Conservation (phyloP, 1,140 invertebrate species). For the Drosophila ohnishii region DNA sequence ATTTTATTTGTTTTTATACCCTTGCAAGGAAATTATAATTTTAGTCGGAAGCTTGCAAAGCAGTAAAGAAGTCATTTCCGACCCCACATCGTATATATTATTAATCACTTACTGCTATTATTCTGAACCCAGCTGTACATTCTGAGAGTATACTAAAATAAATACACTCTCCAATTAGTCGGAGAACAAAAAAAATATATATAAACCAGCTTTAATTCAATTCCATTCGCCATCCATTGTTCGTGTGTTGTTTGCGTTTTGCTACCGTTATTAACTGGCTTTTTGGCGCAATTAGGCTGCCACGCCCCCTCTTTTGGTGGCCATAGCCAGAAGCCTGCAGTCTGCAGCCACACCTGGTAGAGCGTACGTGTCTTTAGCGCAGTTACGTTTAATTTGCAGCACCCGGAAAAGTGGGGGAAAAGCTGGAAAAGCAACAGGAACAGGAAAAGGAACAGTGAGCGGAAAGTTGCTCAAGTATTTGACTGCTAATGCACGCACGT, state of each 20-base stretch:
- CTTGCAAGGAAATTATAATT: no score
- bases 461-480: conserved; percentile 51
- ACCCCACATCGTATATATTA: no score
- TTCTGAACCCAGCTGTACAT: neutral
- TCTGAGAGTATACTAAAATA: neutral
- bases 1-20: no score
- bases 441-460: conserved; percentile 17
- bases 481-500: conserved; percentile 72
- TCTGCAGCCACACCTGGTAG: conserved; percentile 10
- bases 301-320: conserved; percentile 23
- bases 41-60: no score
- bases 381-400: conserved; percentile 55
- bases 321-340: neutral
- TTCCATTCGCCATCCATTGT: conserved; percentile 47
- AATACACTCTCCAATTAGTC: conserved; percentile 21
- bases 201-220: conserved; percentile 49
- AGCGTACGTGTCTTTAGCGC: conserved; percentile 52
- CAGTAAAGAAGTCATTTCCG: no score
- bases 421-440: conserved; percentile 22
- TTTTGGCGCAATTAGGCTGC: conserved; percentile 73
- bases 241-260: conserved; percentile 45
- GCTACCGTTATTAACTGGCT: conserved; percentile 69
- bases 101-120: neutral
- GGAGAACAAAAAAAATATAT: conserved; percentile 7
- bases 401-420: neutral